Evolutionary conservation across 2,113 vertebrate genomes (phyloP), one percentile per base, ranked within the genome.

Genomic region (Heterocephalus glaber): DNA sequence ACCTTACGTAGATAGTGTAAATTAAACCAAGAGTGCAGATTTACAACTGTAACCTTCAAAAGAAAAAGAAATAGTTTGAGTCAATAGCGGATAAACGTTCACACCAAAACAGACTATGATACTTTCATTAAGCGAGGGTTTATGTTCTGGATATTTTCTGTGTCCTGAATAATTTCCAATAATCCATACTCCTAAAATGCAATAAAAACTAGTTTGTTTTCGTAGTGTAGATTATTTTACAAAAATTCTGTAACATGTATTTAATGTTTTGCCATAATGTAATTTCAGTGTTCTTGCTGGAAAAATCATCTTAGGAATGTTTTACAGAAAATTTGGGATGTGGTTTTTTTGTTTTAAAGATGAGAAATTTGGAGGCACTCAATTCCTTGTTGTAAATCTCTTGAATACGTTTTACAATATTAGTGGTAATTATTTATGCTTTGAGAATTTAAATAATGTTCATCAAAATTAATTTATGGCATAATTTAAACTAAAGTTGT

Each of bases 271-370:
- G 96, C 98, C 98, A 98, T 98, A 98, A 97, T 82, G 80, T 98
- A 97, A 98, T 98, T 98, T 98, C 97, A 98, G 96, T 98, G 97
- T 98, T 98, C 90, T 97, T 98, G 86, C 92, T 97, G 95, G 98
- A 96, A 98, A 98, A 97, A 97, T 96, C 97, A 97, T 96, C 61
- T 2, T 98, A 96, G 92, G 68, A 97, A 97, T 98, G 90, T 96
- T 96, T 96, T 90, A 94, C 95, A 97, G 80, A 97, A 82, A 95
- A 92, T 97, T 97, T 82, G 80, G 97, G 90, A 47, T 90, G 92
- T 97, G 77, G 77, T 49, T 89, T 92, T 96, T 97, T 96, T 97
- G 8, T 96, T 98, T 97, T 98, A 97, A 95, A 93, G 86, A 96
- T 96, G 87, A 98, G 80, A 95, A 97, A 83, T 86, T 91, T 93